A percentile compares a stretch with the other conserved stretches of the same genome.
phyloP scores from a whole-genome alignment of 2,113 vertebrate genomes.

The Zingel zingel region DNA sequence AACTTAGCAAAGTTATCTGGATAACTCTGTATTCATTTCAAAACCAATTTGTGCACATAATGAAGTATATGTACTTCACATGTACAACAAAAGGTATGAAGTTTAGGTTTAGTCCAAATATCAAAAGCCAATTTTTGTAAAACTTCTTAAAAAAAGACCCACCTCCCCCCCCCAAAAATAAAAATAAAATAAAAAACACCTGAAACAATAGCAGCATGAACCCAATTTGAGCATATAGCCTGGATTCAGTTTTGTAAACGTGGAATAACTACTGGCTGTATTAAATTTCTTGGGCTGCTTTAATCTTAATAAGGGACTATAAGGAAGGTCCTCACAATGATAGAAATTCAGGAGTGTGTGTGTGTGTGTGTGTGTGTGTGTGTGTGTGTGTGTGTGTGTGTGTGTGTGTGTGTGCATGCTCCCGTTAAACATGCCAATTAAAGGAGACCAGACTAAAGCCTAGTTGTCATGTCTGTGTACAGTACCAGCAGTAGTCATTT shows the following conservation, averaged over 20 bases:
- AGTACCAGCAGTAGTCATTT: constrained; percentile 92
- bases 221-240: background rate
- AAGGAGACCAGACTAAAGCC: constrained; percentile 63
- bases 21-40: background rate
- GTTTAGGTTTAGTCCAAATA: background rate
- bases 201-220: background rate
- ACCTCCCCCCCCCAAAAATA: no score
- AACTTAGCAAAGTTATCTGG: background rate
- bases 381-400: background rate
- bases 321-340: constrained; percentile 4
- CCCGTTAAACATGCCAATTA: constrained; percentile 69
- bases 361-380: background rate
- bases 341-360: constrained; percentile 5
- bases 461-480: constrained; percentile 84
- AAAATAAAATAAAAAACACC: background rate
- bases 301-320: background rate
- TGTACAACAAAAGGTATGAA: background rate
- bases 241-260: background rate
- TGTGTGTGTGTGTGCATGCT: background rate
- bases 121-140: background rate
- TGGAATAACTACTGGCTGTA: background rate
- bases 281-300: background rate
- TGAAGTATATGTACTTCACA: no score
- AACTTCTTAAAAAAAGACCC: constrained; percentile 5
- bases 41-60: background rate